Conservation (phyloP, 2,113 vertebrate genomes). For the Rhabdomys dilectus region DNA sequence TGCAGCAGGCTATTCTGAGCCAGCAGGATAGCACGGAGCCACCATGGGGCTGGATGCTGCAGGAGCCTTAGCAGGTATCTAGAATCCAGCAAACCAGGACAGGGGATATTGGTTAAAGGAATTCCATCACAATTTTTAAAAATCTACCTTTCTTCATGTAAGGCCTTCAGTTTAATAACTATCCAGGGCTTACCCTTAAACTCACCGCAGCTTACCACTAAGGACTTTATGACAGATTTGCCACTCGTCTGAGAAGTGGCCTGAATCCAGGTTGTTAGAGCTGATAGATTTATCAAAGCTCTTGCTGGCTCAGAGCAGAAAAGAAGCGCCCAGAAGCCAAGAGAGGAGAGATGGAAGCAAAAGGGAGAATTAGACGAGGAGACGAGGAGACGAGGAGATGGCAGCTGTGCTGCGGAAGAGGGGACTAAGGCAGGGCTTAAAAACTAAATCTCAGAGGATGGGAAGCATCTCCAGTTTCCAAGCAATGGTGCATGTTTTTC, state of each 20-base stretch:
- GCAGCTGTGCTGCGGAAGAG: background rate
- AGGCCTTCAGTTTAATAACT: slow-evolving; percentile 61
- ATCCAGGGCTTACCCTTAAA: slow-evolving; percentile 75
- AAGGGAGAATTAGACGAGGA: background rate
- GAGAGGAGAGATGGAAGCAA: background rate
- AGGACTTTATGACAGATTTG: slow-evolving; percentile 77
- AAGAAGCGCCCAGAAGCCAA: background rate
- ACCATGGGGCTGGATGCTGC: background rate
- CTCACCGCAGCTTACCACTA: slow-evolving; percentile 68
- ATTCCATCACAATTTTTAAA: slow-evolving; percentile 53
- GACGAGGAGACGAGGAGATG: background rate
- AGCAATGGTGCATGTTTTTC: background rate
- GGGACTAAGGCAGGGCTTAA: background rate
- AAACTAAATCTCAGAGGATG: background rate
- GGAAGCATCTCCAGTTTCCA: background rate
- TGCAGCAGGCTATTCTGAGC: background rate
- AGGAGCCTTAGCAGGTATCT: slow-evolving; percentile 54
- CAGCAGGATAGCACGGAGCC: rapidly evolving
- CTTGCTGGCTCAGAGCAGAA: background rate
- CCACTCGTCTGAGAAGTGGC: slow-evolving; percentile 66
- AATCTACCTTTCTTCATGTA: slow-evolving; percentile 62
- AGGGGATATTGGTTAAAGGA: slow-evolving; percentile 61
- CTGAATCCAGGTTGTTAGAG: slow-evolving; percentile 74
- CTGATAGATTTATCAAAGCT: slow-evolving; percentile 64
- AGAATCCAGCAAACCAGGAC: slow-evolving; percentile 69